Percentiles rank a stretch among this genome's conserved stretches.
Evolutionary conservation across 2,797 vertebrate genomes (phyloP).

Genomic region (Pogonophryne albipinna): DNA sequence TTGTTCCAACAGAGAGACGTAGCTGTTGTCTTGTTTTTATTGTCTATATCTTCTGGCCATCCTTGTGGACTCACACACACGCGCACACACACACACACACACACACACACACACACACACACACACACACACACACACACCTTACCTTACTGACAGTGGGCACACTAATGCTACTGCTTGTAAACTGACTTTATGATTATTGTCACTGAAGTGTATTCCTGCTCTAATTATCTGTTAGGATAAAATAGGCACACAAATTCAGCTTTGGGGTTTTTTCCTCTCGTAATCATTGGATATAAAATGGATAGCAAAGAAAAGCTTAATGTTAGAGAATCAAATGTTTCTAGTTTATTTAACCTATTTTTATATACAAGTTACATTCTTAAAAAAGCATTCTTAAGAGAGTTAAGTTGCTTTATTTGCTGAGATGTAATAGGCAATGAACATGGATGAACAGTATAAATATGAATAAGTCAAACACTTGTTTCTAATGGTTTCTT

Average conservation of each 20-base stretch:
- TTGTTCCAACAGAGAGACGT: conserved; percentile 32
- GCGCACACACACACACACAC: background rate
- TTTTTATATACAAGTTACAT: background rate
- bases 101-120: conserved; percentile 24
- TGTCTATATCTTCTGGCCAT: conserved; percentile 52
- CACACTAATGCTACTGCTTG: conserved; percentile 37
- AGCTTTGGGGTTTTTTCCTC: background rate
- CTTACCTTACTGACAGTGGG: conserved; percentile 15
- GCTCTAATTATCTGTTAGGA: conserved; percentile 45
- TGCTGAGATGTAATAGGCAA: background rate
- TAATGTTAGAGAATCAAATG: background rate
- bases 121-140: background rate
- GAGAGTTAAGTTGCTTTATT: background rate
- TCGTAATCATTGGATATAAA: background rate
- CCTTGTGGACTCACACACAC: conserved; percentile 37
- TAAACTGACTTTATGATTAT: conserved; percentile 46
- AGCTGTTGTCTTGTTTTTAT: conserved; percentile 48
- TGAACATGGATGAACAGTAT: background rate
- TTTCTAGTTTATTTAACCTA: background rate
- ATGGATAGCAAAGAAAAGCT: conserved; percentile 5
- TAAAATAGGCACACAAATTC: conserved; percentile 20
- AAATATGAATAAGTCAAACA: background rate
- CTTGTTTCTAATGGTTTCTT: conserved; percentile 13
- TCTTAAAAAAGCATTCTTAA: background rate
- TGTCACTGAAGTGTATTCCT: conserved; percentile 27